Percentiles rank a stretch among this genome's conserved stretches.
Evolutionary conservation across 2,113 vertebrate species (phyloP).

Genomic region (Cebidichthys violaceus): DNA sequence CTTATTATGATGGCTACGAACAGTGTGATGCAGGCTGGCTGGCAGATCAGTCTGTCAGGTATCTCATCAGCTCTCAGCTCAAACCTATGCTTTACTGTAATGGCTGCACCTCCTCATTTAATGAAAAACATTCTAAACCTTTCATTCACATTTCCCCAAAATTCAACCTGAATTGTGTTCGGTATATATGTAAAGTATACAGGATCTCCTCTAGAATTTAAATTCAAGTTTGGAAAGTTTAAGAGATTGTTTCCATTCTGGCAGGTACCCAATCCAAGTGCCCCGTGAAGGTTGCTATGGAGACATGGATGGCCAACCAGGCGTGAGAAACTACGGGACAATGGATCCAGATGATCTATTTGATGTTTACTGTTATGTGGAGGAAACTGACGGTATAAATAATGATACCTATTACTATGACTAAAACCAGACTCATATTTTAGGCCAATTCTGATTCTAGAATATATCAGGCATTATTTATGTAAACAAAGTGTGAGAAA

Average conservation of each 20-base stretch:
- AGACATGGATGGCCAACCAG: constrained; percentile 93
- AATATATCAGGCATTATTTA: background rate
- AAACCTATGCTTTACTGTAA: background rate
- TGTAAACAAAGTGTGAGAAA: background rate
- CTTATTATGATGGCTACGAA: constrained; percentile 92
- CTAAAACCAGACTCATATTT: background rate
- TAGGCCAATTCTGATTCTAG: background rate
- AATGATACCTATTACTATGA: background rate
- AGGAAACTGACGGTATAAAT: constrained; percentile 88
- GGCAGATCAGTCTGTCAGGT: constrained; percentile 96
- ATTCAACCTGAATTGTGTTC: background rate
- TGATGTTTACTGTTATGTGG: constrained; percentile 95
- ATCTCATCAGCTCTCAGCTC: constrained; percentile 4
- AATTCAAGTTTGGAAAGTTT: background rate
- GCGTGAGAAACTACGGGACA: constrained; percentile 92
- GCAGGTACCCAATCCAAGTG: constrained; percentile 92
- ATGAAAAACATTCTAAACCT: background rate
- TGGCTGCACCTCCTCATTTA: background rate
- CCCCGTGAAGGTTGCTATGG: constrained; percentile 93
- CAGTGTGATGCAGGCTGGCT: constrained; percentile 97
- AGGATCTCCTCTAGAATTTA: background rate
- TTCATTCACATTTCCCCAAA: background rate
- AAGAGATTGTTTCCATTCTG: constrained; percentile 2
- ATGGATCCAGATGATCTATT: constrained; percentile 88
- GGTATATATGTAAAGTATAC: background rate